Evolutionary conservation across 2,113 vertebrate genomes (phyloP), one percentile per base, ranked within the genome.

Genomic region (Pycnonotus jocosus): DNA sequence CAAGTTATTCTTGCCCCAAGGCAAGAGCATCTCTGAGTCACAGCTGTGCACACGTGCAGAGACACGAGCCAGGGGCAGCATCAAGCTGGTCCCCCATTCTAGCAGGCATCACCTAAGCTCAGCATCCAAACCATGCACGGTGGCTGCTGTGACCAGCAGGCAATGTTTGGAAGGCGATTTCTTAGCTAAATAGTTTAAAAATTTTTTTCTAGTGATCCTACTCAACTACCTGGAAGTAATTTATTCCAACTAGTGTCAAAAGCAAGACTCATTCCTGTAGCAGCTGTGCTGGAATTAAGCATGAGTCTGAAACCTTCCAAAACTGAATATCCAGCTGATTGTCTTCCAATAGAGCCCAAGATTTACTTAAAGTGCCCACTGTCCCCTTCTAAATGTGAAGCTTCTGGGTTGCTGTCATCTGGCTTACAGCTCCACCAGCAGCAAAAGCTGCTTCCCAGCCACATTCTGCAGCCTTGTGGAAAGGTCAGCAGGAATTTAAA

Each of bases 381-480:
- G 38, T 64, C 42, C 73, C 79, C 70, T 91, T 96, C 69, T 86
- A 80, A 81, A 84, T 10, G 62, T 38, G 77, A 97, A 97, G 91
- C 64, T 91, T 77, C 86, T 81, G 84, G 33, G 25, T 7, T 57
- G 93, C 89, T 97, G 81, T 91, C 92, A 97, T 93, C 88, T 65
- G 72, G 78, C 64, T 93, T 88, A 78, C 28, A 45, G 82, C 48
- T 81, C 93, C 83, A 89, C 83, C 87, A 69, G 77, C 84, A 82
- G 72, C 62, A 97, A 91, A 94, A 92, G 96, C 53, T 95, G 95
- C 92, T 93, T 93, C 95, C 90, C 83, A 95, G 92, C 21, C 74
- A 88, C 90, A 86, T 65, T 91, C 96, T 92, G 88, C 69, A 97
- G 72, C 64, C 84, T 82, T 92, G 47, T 47, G 42, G 94, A 96